Evolutionary conservation across 2,888 invertebrate genomes (phyloP), one percentile per base, ranked within the genome.

Genomic region (Liodrosophila aerea): DNA sequence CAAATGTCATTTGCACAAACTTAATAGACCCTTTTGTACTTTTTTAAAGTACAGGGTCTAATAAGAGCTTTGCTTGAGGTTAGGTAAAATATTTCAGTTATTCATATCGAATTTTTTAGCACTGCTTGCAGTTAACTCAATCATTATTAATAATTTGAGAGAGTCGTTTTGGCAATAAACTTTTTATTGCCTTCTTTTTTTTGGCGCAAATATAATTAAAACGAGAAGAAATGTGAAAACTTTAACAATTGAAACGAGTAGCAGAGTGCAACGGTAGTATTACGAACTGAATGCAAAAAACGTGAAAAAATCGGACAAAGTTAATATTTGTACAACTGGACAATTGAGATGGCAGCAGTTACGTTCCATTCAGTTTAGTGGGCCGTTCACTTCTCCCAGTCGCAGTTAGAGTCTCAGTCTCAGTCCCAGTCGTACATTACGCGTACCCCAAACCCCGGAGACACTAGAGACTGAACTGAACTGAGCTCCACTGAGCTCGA

Each of bases 261-360:
- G 58, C 52, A 43, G 27, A 22, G 22, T 22, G 22, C 22, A 22
- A 22, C 5, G 22, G n/a, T n/a, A n/a, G n/a, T n/a, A n/a, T n/a
- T n/a, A n/a, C 34, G 53, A 51, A 59, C 31, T 41, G 31, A 51
- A 52, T 45, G 53, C 64, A 64, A 70, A 64, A 70, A 68, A 68
- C 61, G 22, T 22, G 22, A 22, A 73, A 81, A 82, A 83, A 63
- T 70, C 62, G 65, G 56, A 22, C 60, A 85, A 84, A 71, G 84
- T 73, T 84, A 81, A 81, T 81, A 81, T 85, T 85, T 84, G 86
- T 47, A 46, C 66, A 81, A 65, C 71, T 71, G 85, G 77, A 81
- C 86, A 81, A 85, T 81, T 85, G 85, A 62, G 72, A 60, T 62
- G 69, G 56, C 44, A 37, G 40, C 46, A 30, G 50, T 34, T 37